phyloP scores from a whole-genome alignment of 2,888 invertebrate species.

The Drosophila barbarae region DNA sequence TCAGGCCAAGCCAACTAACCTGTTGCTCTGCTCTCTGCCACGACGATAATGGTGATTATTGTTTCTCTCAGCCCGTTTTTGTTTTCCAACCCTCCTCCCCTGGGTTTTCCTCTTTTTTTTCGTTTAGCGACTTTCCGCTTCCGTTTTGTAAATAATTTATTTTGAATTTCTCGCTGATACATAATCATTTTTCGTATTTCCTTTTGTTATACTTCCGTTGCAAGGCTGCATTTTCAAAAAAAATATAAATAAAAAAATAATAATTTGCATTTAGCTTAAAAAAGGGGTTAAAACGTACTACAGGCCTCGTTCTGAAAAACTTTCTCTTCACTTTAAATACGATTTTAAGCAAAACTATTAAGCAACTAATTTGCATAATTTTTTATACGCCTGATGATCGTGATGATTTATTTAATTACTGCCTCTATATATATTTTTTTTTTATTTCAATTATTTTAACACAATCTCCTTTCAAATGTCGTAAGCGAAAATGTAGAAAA shows the following conservation, averaged over 20 bases:
- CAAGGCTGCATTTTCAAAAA: conserved; percentile 26
- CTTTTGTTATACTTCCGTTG: conserved; percentile 45
- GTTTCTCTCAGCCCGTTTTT: conserved; percentile 20
- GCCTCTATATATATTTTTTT: not conserved
- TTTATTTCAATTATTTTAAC: not conserved
- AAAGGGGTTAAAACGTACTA: not conserved
- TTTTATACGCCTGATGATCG: not conserved
- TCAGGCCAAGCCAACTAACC: conserved; percentile 44
- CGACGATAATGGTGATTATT: conserved; percentile 12
- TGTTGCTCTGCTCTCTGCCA: conserved; percentile 21
- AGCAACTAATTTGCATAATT: conserved; percentile 3
- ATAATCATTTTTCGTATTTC: conserved; percentile 30
- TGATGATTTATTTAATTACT: conserved; percentile 2
- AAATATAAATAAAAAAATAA: not conserved
- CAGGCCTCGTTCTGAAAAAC: conserved; percentile 15
- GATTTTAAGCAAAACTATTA: not conserved
- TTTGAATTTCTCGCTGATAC: conserved; percentile 43
- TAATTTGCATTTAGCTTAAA: conserved; percentile 35
- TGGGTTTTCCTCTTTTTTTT: conserved; percentile 7
- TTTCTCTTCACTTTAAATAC: conserved; percentile 1
- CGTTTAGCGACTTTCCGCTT: conserved; percentile 58
- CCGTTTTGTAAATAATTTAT: conserved; percentile 50
- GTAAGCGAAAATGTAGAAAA: conserved; percentile 24
- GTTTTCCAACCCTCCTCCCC: conserved; percentile 3
- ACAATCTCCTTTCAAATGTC: conserved; percentile 8